These are phyloP conservation scores for Crax fasciolata DNA, from an alignment of 2,797 vertebrate genomes.

Conservation along the genomic window DNA sequence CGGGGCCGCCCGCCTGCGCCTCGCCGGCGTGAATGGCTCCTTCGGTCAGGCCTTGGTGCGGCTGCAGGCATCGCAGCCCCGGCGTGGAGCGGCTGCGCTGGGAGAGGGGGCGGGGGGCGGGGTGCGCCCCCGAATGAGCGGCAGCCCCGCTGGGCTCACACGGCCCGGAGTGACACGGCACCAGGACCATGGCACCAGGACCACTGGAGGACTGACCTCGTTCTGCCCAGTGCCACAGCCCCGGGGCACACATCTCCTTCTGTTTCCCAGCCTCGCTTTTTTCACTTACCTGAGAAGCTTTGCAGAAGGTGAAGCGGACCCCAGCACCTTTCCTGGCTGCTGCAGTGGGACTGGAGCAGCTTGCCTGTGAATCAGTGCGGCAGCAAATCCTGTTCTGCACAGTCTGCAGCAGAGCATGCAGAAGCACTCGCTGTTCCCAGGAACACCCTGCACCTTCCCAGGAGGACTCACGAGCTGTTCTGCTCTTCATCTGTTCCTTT, in stretches of 20 bases:
- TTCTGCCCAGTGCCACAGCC: slow-evolving; percentile 48
- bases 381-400: neutral
- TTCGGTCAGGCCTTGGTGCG: too few relatives aligned
- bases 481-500: neutral
- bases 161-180: too few relatives aligned
- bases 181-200: too few relatives aligned
- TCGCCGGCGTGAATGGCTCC: too few relatives aligned
- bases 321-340: neutral
- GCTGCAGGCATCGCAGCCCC: too few relatives aligned
- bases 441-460: neutral
- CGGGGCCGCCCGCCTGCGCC: too few relatives aligned
- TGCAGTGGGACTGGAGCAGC: neutral
- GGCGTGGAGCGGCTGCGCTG: too few relatives aligned
- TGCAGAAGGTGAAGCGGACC: slow-evolving; percentile 18
- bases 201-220: slow-evolving; percentile 12
- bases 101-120: too few relatives aligned
- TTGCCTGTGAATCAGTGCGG: neutral
- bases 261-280: slow-evolving; percentile 19
- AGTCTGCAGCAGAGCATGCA: neutral
- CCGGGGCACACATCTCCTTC: neutral
- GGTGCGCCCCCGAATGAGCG: too few relatives aligned
- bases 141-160: too few relatives aligned
- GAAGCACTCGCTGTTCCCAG: neutral
- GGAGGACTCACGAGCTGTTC: neutral
- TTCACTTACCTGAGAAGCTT: neutral